phyloP scores from a whole-genome alignment of 2,797 vertebrate genomes.

The Paratrypauchen microcephalus region DNA sequence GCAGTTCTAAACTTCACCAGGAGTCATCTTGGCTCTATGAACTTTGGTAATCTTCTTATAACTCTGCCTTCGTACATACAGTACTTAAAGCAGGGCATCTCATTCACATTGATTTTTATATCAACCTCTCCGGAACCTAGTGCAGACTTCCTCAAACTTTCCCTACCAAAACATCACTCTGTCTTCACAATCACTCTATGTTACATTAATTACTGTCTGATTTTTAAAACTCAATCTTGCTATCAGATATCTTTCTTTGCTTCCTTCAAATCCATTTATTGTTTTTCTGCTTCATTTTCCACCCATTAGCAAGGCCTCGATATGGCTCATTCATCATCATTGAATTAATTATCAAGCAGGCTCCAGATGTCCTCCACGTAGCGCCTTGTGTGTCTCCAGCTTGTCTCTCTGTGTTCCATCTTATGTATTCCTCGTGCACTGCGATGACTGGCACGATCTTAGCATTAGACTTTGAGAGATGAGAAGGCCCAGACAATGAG shows the following conservation, averaged over 20 bases:
- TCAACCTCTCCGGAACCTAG: conserved; percentile 3
- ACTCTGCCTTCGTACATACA: conserved; percentile 2
- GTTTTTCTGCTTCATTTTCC: conserved; percentile 38
- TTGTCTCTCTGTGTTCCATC: conserved; percentile 30
- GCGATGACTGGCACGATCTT: conserved; percentile 56
- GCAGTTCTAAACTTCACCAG: neutral
- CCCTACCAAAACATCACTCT: conserved; percentile 2
- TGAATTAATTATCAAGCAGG: conserved; percentile 59
- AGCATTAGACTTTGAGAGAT: conserved; percentile 50
- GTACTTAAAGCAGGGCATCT: conserved; percentile 10
- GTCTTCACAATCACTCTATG: conserved; percentile 4
- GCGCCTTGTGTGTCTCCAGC: conserved; percentile 33
- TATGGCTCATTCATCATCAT: conserved; percentile 53
- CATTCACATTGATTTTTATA: conserved; percentile 10
- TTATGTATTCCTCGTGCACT: conserved; percentile 48
- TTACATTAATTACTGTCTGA: conserved; percentile 24
- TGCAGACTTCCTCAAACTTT: conserved; percentile 7
- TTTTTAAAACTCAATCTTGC: conserved; percentile 36
- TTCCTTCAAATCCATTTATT: conserved; percentile 52
- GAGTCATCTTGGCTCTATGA: conserved; percentile 10
- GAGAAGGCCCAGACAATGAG: conserved; percentile 38
- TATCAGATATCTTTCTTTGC: conserved; percentile 35
- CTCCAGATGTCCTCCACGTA: conserved; percentile 57
- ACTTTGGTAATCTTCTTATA: conserved; percentile 2
- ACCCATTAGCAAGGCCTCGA: conserved; percentile 40